These are phyloP conservation scores for Aleadryas rufinucha DNA, from an alignment of 2,113 vertebrate genomes.

Conservation along the genomic window DNA sequence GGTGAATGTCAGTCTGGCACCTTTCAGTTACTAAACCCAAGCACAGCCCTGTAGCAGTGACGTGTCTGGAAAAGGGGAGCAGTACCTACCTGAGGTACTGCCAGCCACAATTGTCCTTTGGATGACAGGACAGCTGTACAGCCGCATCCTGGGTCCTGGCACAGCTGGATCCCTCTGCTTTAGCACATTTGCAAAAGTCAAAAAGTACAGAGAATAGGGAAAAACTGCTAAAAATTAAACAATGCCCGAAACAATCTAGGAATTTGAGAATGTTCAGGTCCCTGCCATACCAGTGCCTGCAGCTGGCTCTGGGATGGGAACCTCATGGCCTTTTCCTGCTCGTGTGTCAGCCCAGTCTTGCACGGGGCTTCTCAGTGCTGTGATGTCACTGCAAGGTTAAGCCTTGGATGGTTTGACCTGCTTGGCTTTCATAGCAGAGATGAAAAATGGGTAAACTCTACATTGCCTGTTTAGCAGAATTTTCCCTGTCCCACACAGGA, in stretches of 20 bases:
- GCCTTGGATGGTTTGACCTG: background rate
- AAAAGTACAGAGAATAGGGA: background rate
- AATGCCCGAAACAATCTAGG: background rate
- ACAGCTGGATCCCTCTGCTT: background rate
- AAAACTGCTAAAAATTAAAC: background rate
- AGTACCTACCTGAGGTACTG: background rate
- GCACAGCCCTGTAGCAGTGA: background rate
- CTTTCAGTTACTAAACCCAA: background rate
- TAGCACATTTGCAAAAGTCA: background rate
- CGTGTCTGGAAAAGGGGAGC: background rate
- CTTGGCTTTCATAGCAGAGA: background rate
- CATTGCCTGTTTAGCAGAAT: background rate
- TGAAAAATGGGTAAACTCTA: background rate
- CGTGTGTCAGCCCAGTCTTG: fast-evolving
- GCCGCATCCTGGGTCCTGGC: background rate
- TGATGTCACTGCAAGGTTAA: background rate
- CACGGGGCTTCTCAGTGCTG: fast-evolving
- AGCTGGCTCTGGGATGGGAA: background rate
- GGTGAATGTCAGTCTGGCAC: background rate
- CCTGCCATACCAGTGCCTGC: background rate
- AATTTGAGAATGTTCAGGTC: background rate
- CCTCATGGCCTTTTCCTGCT: background rate
- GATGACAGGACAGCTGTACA: background rate
- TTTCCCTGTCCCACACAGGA: fast-evolving
- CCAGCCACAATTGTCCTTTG: background rate